Base-by-base conservation (phyloP, 2,113 vertebrate species). In the Eonycteris spelaea region DNA sequence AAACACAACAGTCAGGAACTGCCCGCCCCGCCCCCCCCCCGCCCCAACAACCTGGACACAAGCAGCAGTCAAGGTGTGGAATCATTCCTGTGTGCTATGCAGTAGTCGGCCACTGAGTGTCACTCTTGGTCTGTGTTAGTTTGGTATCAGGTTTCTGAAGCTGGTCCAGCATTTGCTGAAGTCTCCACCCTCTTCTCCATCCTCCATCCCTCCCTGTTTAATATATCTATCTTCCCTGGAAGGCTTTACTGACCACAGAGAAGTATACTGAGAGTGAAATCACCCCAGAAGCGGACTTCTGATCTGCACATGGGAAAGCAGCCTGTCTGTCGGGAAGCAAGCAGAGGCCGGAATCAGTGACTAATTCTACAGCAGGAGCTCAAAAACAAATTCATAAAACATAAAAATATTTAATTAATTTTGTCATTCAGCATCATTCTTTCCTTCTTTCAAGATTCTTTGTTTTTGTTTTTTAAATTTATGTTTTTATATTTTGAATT, bases 51-150 rank as follows among this genome's bases (percentile, higher is more conserved):
- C 43, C 38, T 33, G 57, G 28, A 6, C 16, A 6, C 7, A 33
- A 21, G 43, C 61, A 26, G 51, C 18, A 38, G 67, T 48, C 33
- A 38, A 43, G 22, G 35, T n/a, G 4, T 7, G 26, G 51, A 24
- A 16, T 22, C 71, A 19, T 1, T 11, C 19, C 45, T 14, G 30
- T 11, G 22, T 8, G 53, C 24, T 19, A 9, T 63, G 80, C 26
- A 12, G 33, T 7, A 15, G 6, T 24, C 61, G 74, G 59, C 91
- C 86, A 63, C 91, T 84, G 33, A 91, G 45, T 91, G 91, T 77
- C 96, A 48, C 53, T 82, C 75, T 95, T 71, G 13, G 40, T 24
- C 68, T 48, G 5, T 71, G 53, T 63, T 77, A 8, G 0, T 59
- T 80, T 33, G 57, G 82, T 14, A 0, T 87, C 86, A 33, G 38